These are phyloP conservation scores for Pelodiscus sinensis DNA, from an alignment of 2,113 vertebrate species.

Conservation along the genomic window DNA sequence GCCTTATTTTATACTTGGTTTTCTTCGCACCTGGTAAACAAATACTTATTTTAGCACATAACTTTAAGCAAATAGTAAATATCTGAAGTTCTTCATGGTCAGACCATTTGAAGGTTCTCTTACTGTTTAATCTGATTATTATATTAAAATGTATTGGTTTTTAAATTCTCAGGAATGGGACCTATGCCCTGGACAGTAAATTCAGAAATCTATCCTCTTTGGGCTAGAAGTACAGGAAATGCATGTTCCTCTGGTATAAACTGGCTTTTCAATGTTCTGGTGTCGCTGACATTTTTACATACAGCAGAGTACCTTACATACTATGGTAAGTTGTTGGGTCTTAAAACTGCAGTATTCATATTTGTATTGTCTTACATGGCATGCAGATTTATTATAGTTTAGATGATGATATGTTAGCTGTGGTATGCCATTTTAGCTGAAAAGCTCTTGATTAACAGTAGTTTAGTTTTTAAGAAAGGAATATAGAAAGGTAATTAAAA, in stretches of 20 bases:
- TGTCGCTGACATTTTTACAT: slow-evolving; percentile 96
- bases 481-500: neutral
- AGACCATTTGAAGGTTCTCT: neutral
- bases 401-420: neutral
- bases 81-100: neutral
- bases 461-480: neutral
- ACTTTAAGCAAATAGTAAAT: neutral
- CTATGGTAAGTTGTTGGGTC: slow-evolving; percentile 83
- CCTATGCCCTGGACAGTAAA: slow-evolving; percentile 99
- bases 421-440: neutral
- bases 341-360: accelerated
- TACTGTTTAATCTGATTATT: neutral
- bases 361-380: neutral
- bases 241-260: slow-evolving; percentile 95
- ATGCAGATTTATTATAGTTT: neutral
- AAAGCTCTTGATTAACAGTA: neutral
- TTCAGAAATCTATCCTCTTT: slow-evolving; percentile 98
- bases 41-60: accelerated
- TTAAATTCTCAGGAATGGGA: slow-evolving; percentile 87
- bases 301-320: slow-evolving; percentile 94
- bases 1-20: slow-evolving; percentile 91
- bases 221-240: slow-evolving; percentile 98
- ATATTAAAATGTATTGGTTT: slow-evolving; percentile 13
- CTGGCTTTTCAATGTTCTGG: slow-evolving; percentile 96
- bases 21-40: slow-evolving; percentile 94